These are phyloP conservation scores for Emydocephalus ijimae DNA, from an alignment of 2,113 vertebrate genomes.

Conservation along the genomic window DNA sequence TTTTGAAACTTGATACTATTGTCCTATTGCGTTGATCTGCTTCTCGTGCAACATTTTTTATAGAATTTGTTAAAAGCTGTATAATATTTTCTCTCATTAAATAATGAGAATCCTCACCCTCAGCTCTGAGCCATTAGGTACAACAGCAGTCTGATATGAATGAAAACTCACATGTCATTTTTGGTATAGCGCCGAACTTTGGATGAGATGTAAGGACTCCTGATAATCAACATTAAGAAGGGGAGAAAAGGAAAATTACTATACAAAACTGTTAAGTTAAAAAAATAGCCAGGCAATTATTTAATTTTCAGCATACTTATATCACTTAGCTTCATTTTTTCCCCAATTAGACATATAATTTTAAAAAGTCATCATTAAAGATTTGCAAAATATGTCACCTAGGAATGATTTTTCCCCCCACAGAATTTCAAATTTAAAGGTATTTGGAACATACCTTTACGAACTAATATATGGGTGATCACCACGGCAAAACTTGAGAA, in stretches of 20 bases:
- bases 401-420: neutral
- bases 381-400: neutral
- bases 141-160: neutral
- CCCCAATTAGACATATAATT: neutral
- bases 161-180: conserved; percentile 86
- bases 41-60: neutral
- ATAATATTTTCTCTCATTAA: neutral
- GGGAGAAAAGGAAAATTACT: neutral
- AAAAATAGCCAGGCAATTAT: neutral
- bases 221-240: conserved; percentile 55
- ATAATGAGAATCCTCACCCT: neutral
- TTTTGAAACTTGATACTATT: neutral
- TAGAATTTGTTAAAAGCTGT: neutral
- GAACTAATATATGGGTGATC: conserved; percentile 79
- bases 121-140: neutral
- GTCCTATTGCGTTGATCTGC: neutral
- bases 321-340: neutral
- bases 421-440: conserved; percentile 3
- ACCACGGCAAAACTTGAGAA: conserved; percentile 80
- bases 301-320: neutral
- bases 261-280: neutral
- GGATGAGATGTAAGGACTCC: conserved; percentile 77
- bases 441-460: conserved; percentile 76
- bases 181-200: conserved; percentile 82
- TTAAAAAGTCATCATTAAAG: neutral